phyloP scores from a whole-genome alignment of 1,140 invertebrate genomes.

The Cephus cinctus region DNA sequence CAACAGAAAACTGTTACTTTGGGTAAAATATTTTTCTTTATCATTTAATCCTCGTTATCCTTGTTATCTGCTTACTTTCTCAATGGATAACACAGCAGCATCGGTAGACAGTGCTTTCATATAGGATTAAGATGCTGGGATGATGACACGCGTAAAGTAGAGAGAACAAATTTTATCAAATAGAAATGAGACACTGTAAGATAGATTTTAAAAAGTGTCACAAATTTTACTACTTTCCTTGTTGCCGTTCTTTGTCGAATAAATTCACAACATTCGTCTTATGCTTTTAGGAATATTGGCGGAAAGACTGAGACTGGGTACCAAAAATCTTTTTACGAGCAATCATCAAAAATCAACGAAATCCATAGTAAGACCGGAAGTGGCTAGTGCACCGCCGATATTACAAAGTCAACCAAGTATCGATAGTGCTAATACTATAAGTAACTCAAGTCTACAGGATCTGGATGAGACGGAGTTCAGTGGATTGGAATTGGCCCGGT shows the following conservation, averaged over 20 bases:
- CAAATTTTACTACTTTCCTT: not conserved
- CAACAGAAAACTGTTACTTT: constrained; percentile 32
- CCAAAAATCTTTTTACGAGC: constrained; percentile 30
- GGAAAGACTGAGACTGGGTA: constrained; percentile 33
- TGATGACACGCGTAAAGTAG: no score
- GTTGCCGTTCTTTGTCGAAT: not conserved
- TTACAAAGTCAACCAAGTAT: constrained; percentile 40
- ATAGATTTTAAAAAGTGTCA: no score
- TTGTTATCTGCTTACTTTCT: no score
- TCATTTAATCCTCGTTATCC: not conserved
- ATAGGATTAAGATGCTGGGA: no score
- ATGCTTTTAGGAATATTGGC: constrained; percentile 27
- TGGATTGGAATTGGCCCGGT: constrained; percentile 63
- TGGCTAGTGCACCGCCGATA: constrained; percentile 8
- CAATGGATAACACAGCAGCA: no score
- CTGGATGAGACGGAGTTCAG: constrained; percentile 66
- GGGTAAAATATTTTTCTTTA: constrained; percentile 22
- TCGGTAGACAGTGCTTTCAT: no score
- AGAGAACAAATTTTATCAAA: no score
- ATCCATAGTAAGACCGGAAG: constrained; percentile 19
- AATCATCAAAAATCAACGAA: constrained; percentile 1
- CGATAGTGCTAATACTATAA: constrained; percentile 60
- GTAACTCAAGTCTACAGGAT: constrained; percentile 72
- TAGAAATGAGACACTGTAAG: no score
- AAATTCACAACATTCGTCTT: not conserved